A percentile compares a stretch with the other conserved stretches of the same genome.
These are phyloP conservation scores for Danionella dracula DNA, from an alignment of 2,797 vertebrate genomes.

Conservation along the genomic window DNA sequence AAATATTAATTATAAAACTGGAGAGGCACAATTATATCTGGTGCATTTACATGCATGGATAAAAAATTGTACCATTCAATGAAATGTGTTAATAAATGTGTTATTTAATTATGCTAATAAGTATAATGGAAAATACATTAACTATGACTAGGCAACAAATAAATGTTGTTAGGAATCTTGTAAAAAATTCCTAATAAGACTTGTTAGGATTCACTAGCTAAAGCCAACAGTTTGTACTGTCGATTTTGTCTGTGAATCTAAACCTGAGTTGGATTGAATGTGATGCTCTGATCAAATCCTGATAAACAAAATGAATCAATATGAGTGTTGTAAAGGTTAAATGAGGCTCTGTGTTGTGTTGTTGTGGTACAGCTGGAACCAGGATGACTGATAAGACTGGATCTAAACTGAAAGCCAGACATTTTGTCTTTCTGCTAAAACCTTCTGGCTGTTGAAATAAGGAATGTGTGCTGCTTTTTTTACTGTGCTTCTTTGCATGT, in stretches of 20 bases:
- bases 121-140: no score
- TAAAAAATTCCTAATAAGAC: no score
- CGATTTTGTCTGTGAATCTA: not conserved
- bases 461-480: not conserved
- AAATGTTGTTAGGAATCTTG: no score
- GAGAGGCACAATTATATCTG: no score
- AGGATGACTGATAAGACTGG: constrained; percentile 60
- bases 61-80: no score
- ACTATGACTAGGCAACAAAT: no score
- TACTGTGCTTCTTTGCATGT: constrained; percentile 48
- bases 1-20: no score
- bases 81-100: no score
- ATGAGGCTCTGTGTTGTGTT: constrained; percentile 73
- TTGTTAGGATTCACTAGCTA: not conserved
- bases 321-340: constrained; percentile 80
- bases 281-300: constrained; percentile 61
- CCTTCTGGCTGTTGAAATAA: not conserved
- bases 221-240: not conserved
- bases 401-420: not conserved
- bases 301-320: constrained; percentile 78
- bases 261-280: constrained; percentile 51
- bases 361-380: constrained; percentile 67
- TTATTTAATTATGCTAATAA: no score
- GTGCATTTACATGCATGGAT: no score
- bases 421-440: not conserved